A percentile compares a stretch with the other conserved stretches of the same genome.
These are phyloP conservation scores for Helobdella robusta DNA, from an alignment of 2,888 invertebrate genomes.

Conservation along the genomic window DNA sequence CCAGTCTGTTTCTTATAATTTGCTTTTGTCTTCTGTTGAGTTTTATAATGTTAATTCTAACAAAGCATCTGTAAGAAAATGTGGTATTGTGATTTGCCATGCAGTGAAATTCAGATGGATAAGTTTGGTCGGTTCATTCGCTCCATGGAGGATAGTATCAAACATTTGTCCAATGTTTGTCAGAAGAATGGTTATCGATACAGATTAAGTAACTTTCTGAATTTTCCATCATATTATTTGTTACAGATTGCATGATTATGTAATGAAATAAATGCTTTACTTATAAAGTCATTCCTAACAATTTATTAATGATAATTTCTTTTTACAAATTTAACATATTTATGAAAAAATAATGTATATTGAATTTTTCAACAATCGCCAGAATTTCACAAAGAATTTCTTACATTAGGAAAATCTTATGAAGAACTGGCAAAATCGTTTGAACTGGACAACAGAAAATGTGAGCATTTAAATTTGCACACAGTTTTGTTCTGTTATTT, in stretches of 20 bases:
- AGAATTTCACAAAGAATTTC: constrained; percentile 77
- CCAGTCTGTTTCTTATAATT: too few relatives aligned
- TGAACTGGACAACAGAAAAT: constrained; percentile 60
- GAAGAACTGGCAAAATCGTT: constrained; percentile 73
- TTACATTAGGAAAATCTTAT: constrained; percentile 78
- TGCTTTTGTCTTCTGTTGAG: too few relatives aligned
- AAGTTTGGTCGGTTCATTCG: constrained; percentile 71
- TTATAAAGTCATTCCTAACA: not conserved
- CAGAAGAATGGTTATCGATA: constrained; percentile 77
- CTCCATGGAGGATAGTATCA: constrained; percentile 76
- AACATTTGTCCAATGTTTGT: constrained; percentile 69
- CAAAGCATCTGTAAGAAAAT: too few relatives aligned
- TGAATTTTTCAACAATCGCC: too few relatives aligned
- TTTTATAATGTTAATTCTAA: too few relatives aligned
- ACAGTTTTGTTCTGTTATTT: not conserved
- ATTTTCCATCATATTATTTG: not conserved
- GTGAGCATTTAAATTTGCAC: constrained; percentile 43
- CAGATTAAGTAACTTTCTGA: constrained; percentile 56
- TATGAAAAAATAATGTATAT: too few relatives aligned
- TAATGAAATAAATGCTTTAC: not conserved
- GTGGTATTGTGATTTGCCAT: too few relatives aligned
- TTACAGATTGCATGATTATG: not conserved
- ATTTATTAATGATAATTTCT: not conserved
- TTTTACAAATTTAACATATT: not conserved
- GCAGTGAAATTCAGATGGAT: constrained; percentile 70